Evolutionary conservation across 2,113 vertebrate genomes (phyloP), one percentile per base, ranked within the genome.

Genomic region (Sciurus niger): DNA sequence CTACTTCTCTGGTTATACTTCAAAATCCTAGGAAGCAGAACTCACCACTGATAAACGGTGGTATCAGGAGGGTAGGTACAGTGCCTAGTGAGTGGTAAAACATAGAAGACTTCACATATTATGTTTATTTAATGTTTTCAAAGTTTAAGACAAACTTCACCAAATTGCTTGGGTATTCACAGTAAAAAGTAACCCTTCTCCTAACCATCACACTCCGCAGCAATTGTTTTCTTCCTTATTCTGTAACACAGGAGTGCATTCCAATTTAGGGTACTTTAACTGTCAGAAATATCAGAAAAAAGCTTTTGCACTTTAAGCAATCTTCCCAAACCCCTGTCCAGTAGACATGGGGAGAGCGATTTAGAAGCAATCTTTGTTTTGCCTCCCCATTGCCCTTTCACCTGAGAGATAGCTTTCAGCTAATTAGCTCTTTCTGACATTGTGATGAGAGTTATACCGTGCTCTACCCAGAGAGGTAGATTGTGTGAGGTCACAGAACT

Each of bases 261-360:
- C 96, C 95, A 87, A 83, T 97, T 98, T 97, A 96, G 70, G 86
- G 25, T 85, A 94, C 96, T 98, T 98, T 95, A 98, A 97, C 96
- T 98, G 93, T 89, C 77, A 96, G 1, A 98, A 96, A 97, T 95
- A 97, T 93, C 97, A 96, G 94, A 97, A 96, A 40, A 78, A 68
- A 90, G 82, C 79, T 76, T 76, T 46, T 97, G 74, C 32, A 97
- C 95, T 97, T 97, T 84, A 93, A 97, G 89, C 95, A 96, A 96
- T 84, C 80, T 97, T 97, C 76, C 89, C 9, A 90, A 88, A 95
- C n/a, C 89, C 88, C 86, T 95, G 82, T 97, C 73, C 40, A 96
- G 90, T 77, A 93, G 63, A 95, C 94, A 94, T 80, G 91, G 25
- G 40, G 93, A 68, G 86, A 98, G 74, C 92, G 87, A 97, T 90